phyloP scores from a whole-genome alignment of 2,888 invertebrate genomes.

The Diploptera punctata region DNA sequence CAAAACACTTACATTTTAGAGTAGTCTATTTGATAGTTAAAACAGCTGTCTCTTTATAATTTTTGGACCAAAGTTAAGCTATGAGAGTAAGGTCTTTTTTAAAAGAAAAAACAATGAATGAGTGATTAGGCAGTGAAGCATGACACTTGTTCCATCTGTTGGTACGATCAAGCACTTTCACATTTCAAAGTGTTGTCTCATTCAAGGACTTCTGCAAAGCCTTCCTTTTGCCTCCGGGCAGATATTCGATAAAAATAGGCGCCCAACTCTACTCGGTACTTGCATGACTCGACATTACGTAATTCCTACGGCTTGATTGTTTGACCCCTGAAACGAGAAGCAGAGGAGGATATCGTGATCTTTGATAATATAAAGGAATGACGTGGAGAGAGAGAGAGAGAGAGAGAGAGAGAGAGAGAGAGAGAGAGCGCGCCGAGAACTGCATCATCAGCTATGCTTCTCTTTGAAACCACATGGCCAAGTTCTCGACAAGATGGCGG shows the following conservation, averaged over 20 bases:
- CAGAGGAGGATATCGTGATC: neutral
- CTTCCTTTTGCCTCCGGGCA: slow-evolving; percentile 3
- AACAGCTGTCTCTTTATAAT: no score
- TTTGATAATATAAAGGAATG: slow-evolving; percentile 1
- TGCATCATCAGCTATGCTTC: neutral
- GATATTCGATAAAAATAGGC: slow-evolving; percentile 20
- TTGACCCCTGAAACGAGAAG: neutral
- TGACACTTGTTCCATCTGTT: neutral
- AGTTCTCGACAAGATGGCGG: slow-evolving; percentile 7
- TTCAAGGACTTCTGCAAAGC: slow-evolving; percentile 11
- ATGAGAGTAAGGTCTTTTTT: no score
- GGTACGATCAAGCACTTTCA: slow-evolving; percentile 12
- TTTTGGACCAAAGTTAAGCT: no score
- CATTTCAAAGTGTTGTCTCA: slow-evolving; percentile 14
- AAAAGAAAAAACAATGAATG: no score
- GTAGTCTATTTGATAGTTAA: no score
- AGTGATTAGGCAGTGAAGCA: slow-evolving; percentile 3
- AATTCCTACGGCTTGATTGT: neutral
- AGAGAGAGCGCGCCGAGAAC: neutral
- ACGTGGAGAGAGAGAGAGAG: neutral
- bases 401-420: neutral
- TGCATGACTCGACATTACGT: neutral
- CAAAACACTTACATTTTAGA: no score
- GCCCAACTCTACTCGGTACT: neutral
- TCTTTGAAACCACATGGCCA: neutral